Evolutionary conservation across 2,113 vertebrate species (phyloP), one percentile per base, ranked within the genome.

Genomic region (Lagopus muta): DNA sequence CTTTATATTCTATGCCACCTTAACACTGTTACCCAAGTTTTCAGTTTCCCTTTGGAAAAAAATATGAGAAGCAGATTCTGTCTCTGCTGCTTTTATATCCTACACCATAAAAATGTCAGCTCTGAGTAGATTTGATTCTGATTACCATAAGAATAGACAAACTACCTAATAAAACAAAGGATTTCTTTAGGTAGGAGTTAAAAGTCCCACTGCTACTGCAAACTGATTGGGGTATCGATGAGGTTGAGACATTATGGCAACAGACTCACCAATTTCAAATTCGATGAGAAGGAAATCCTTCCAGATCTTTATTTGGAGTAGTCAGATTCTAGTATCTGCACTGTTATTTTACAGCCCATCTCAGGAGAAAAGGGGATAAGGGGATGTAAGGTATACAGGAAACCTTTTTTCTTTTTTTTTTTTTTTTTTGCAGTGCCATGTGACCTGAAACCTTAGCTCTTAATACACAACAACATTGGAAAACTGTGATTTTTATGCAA

Each of bases 221-320:
- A 20, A 64, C 5, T 30, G 4, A 10, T 27, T 4, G 1, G 19
- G 28, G 64, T 79, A 50, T 20, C 43, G 45, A 22, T 0, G 0
- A 19, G 22, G 27, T 14, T 27, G n/a, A 65, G 61, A 84, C 52
- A 70, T 10, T 24, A 60, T 47, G 30, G 21, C 8, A 72, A 67
- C 13, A 70, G 12, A 32, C 13, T 62, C 6, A 43, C 4, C 34
- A 3, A 38, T 67, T 77, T 77, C 21, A 22, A 62, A 8, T 55
- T 80, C 18, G 0, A 1, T 45, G 36, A 80, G 15, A 61, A 64
- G 52, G 7, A 89, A 88, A 61, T 57, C 5, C 7, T 40, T 14
- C 20, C 30, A 15, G 13, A 80, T 16, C 38, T 83, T 52, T 24
- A 62, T 65, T 18, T 57, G 28, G 21, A 85, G 55, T 27, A 76